phyloP scores from a whole-genome alignment of 2,888 invertebrate genomes.

The Lysandra bellargus region DNA sequence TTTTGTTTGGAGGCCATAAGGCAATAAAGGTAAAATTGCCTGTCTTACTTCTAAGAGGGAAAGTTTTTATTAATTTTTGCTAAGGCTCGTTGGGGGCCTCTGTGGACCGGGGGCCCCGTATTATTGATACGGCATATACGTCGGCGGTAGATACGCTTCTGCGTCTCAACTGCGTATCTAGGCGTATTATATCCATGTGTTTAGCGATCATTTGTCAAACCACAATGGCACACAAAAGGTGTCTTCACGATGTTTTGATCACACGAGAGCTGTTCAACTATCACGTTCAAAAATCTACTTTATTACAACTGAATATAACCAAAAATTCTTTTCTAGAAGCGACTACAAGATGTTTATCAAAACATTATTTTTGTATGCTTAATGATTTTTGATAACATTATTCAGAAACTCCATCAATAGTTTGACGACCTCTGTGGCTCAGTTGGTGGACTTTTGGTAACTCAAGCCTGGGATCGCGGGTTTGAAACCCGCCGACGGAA shows the following conservation, averaged over 20 bases:
- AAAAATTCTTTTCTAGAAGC: background rate
- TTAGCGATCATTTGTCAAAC: conserved; percentile 36
- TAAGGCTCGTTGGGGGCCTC: no score
- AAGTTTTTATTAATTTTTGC: no score
- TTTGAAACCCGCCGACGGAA: no score
- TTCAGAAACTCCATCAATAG: background rate
- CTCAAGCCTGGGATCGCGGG: no score
- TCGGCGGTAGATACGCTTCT: no score
- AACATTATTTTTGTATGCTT: conserved; percentile 18
- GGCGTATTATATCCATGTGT: conserved; percentile 1
- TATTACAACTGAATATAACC: background rate
- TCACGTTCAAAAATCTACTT: background rate
- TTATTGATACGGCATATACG: no score
- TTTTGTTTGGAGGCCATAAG: no score
- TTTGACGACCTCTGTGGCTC: background rate
- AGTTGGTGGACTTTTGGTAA: no score
- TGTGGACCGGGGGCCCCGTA: no score
- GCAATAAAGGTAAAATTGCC: no score
- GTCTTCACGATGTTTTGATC: conserved; percentile 72
- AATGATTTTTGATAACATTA: conserved; percentile 2
- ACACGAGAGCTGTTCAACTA: conserved; percentile 49
- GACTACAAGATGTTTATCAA: conserved; percentile 8
- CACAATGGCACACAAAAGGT: conserved; percentile 53
- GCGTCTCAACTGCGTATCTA: background rate
- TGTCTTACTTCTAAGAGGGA: no score